Conservation (phyloP, 2,113 vertebrate species). For the Bagarius yarrelli region DNA sequence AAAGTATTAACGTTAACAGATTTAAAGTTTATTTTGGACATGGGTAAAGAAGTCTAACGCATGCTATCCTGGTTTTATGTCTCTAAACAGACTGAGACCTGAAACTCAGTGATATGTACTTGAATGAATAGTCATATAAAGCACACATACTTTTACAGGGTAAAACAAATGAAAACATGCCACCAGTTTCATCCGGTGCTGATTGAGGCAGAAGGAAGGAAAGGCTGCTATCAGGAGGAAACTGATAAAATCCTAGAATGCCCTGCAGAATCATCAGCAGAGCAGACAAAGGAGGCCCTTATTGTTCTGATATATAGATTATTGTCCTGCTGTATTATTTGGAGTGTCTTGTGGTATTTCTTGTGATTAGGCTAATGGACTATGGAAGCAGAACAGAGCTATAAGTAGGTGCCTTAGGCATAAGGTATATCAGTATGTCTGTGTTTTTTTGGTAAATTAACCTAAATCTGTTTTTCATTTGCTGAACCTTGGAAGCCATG, state of each 20-base stretch:
- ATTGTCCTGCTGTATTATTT: neutral
- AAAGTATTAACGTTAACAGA: neutral
- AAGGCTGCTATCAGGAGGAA: slow-evolving; percentile 47
- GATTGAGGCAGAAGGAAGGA: slow-evolving; percentile 48
- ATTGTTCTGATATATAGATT: neutral
- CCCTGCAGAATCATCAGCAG: slow-evolving; percentile 24
- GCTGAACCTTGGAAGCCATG: neutral
- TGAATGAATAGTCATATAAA: neutral
- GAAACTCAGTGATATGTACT: neutral
- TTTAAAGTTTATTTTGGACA: neutral
- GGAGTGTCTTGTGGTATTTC: neutral
- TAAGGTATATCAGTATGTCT: slow-evolving; percentile 2
- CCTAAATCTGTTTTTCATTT: neutral
- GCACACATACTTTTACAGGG: neutral
- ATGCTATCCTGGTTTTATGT: neutral
- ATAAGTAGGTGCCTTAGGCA: neutral
- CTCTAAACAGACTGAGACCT: neutral
- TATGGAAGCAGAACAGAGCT: neutral
- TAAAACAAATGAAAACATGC: neutral
- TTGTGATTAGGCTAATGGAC: neutral
- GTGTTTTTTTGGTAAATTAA: neutral
- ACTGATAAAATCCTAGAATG: slow-evolving; percentile 50
- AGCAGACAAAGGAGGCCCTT: neutral
- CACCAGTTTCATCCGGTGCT: neutral
- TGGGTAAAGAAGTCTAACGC: neutral